Percentiles rank a stretch among this genome's conserved stretches.
These are phyloP conservation scores for human DNA, from an alignment of 2,113 vertebrate genomes.

Conservation along the genomic window GRCh38 chr4:92536501-92537000, in stretches of 20 bases:
- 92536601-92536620: background rate
- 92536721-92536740: background rate
- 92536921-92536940: background rate
- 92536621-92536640: background rate
- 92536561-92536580: background rate
- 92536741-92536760: background rate
- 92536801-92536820: background rate
- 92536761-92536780: background rate
- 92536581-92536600: background rate
- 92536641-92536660: background rate
- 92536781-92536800: background rate
- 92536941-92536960: background rate
- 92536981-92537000: background rate
- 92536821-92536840: conserved; percentile 40
- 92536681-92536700: background rate
- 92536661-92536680: conserved; percentile 3
- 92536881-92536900: conserved; percentile 19
- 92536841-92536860: conserved; percentile 28
- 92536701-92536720: background rate
- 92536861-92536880: conserved; percentile 51
- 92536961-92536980: background rate
- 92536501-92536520: background rate
- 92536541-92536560: background rate
- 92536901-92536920: conserved; percentile 11
- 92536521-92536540: background rate